Percentiles rank a stretch among this genome's conserved stretches.
Evolutionary conservation across 2,113 vertebrate genomes (phyloP).

Genomic region (Gnathonemus longibarbis): DNA sequence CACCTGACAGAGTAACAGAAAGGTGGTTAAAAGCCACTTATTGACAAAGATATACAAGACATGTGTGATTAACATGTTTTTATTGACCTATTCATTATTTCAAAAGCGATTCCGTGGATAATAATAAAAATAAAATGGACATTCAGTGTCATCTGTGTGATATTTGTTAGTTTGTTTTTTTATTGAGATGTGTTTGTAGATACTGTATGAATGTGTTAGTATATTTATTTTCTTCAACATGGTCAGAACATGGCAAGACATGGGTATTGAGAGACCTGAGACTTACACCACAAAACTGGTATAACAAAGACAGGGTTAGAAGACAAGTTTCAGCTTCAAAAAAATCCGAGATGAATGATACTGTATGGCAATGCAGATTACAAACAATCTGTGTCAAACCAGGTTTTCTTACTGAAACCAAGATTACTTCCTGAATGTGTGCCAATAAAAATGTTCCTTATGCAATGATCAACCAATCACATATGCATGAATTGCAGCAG

Average conservation of each 20-base stretch:
- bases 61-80: neutral
- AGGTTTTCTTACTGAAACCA: too few species aligned
- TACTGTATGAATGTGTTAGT: neutral
- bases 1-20: neutral
- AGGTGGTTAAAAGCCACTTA: neutral
- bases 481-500: neutral
- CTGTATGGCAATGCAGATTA: too few species aligned
- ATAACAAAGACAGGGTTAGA: too few species aligned
- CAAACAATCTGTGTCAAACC: too few species aligned
- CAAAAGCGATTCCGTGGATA: neutral
- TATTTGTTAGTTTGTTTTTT: neutral
- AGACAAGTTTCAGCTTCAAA: too few species aligned
- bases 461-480: neutral
- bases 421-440: too few species aligned
- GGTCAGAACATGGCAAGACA: neutral
- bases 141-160: neutral
- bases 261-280: too few species aligned
- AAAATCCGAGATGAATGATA: too few species aligned
- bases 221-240: neutral
- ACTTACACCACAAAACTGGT: too few species aligned
- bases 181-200: neutral
- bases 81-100: neutral
- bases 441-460: too few species aligned
- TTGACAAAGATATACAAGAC: neutral
- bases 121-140: neutral